A percentile compares a stretch with the other conserved stretches of the same genome.
Conservation (phyloP, 2,888 invertebrate genomes). For the Trypoxylon attenuatum region DNA sequence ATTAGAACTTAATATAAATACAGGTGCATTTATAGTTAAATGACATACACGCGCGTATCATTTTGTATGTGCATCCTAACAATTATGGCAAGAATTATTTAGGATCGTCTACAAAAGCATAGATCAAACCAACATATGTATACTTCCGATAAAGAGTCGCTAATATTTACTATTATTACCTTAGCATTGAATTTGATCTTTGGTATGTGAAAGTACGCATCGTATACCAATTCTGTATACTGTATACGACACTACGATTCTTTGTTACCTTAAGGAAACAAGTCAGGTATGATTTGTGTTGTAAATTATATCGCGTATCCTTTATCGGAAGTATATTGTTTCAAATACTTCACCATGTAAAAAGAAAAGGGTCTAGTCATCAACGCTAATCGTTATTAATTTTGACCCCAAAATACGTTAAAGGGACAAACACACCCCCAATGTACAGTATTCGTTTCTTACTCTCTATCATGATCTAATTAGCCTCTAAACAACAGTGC, state of each 20-base stretch:
- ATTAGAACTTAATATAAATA: conserved; percentile 27
- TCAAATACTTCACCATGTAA: not conserved
- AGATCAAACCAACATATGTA: conserved; percentile 10
- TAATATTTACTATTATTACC: not conserved
- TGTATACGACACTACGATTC: too few species aligned
- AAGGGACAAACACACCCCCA: too few species aligned
- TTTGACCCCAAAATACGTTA: too few species aligned
- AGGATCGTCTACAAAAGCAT: conserved; percentile 10
- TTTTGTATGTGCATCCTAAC: conserved; percentile 15
- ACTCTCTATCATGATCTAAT: conserved; percentile 8
- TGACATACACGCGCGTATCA: conserved; percentile 2
- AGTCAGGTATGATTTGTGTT: too few species aligned
- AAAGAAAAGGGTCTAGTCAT: too few species aligned
- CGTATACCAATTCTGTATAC: too few species aligned
- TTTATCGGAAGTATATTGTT: not conserved
- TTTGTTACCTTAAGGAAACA: too few species aligned
- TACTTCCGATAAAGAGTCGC: not conserved
- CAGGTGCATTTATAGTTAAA: conserved; percentile 25
- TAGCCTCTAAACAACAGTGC: conserved; percentile 31
- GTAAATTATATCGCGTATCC: too few species aligned
- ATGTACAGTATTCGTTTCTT: not conserved
- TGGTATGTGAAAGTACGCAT: too few species aligned
- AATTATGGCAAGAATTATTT: conserved; percentile 49
- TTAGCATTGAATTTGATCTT: too few species aligned
- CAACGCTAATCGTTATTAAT: too few species aligned